Percentiles rank a stretch among this genome's conserved stretches.
Conservation (phyloP, 2,888 invertebrate species). For the Pseudococcus viburni region DNA sequence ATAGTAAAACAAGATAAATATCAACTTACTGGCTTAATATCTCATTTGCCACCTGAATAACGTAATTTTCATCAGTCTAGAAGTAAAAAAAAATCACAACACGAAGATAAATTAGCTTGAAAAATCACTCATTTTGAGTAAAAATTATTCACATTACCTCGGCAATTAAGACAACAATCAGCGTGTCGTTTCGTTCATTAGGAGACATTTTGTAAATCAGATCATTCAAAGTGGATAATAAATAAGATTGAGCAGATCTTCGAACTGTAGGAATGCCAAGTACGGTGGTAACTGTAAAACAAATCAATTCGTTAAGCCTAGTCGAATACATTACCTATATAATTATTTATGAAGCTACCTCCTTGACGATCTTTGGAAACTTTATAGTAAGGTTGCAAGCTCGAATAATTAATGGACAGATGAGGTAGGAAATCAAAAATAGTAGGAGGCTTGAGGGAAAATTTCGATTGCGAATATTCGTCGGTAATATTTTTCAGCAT, state of each 20-base stretch:
- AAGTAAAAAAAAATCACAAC: slow-evolving; percentile 69
- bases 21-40: slow-evolving; percentile 71
- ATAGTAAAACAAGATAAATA: slow-evolving; percentile 16
- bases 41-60: slow-evolving; percentile 81
- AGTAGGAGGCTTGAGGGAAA: slow-evolving; percentile 75
- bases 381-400: slow-evolving; percentile 84
- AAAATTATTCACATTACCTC: slow-evolving; percentile 75
- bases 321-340: background rate
- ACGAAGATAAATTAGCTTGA: background rate
- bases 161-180: slow-evolving; percentile 90
- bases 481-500: slow-evolving; percentile 71
- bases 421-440: slow-evolving; percentile 91
- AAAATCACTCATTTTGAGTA: background rate
- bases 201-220: slow-evolving; percentile 84
- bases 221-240: slow-evolving; percentile 88
- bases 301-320: background rate
- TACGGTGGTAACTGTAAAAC: slow-evolving; percentile 80
- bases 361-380: slow-evolving; percentile 82
- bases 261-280: slow-evolving; percentile 92
- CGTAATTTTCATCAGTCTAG: slow-evolving; percentile 83
- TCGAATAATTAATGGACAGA: slow-evolving; percentile 81
- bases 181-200: slow-evolving; percentile 81
- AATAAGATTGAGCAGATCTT: slow-evolving; percentile 88
- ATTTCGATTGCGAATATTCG: slow-evolving; percentile 72
- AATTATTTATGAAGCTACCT: slow-evolving; percentile 71